Evolutionary conservation across 1,140 invertebrate species (phyloP), one percentile per base, ranked within the genome.

Genomic region (Vanessa tameamea): DNA sequence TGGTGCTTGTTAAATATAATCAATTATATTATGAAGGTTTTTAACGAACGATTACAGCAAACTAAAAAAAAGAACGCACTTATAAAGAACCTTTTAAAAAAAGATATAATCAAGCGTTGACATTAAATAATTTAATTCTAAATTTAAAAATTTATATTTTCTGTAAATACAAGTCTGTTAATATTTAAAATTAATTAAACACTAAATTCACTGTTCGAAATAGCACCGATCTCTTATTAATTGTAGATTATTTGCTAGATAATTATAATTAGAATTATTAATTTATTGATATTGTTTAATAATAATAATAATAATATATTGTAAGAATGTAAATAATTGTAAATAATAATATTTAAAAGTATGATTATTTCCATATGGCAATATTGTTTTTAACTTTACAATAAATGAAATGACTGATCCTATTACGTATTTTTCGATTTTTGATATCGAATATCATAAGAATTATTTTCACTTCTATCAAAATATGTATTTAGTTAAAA

Each of bases 201-300:
- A 64, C 57, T 53, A 26, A 64, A 76, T 61, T 31, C 71, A 76
- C 74, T 71, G 74, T 76, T 73, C 64, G 48, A 78, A 61, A 83
- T 76, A 82, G 79, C 81, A 81, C 77, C 69, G 69, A 76, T 76
- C 37, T 73, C 63, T 78, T 76, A 71, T 75, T 78, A 63, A 77
- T 82, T 78, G 72, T 85, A 84, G 69, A 74, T 82, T 82, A 79
- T 69, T 79, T 81, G 71, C 68, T 73, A 57, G 65, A 65, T 15
- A 14, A 78, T 74, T 66, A 73, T 78, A 75, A 80, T 70, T 82
- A 78, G 63, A 71, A 20, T 72, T 69, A 69, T 31, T 31, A 31
- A 31, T 77, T 59, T 77, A 76, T 77, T 59, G 55, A 23, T 66
- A 66, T 47, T 63, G 50, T 68, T 69, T 59, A 64, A 61, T 68